Percentiles rank a stretch among this genome's conserved stretches.
phyloP scores from a whole-genome alignment of 1,140 invertebrate species.

The Hycleus phaleratus region DNA sequence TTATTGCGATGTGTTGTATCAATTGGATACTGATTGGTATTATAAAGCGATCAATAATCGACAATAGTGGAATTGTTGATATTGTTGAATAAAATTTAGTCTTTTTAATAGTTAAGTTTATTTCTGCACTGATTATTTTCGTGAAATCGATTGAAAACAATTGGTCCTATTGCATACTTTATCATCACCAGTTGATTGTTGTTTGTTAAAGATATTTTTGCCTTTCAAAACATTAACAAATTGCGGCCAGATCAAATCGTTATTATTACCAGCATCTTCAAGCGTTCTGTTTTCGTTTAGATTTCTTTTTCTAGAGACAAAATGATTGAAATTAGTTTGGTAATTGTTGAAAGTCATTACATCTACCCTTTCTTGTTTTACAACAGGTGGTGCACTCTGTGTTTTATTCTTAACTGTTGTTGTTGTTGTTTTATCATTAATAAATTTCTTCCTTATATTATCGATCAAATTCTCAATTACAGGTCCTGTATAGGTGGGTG shows the following conservation, averaged over 20 bases:
- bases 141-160: too few relatives aligned
- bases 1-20: constrained; percentile 52
- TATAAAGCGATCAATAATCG: too few relatives aligned
- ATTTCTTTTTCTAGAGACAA: constrained; percentile 24
- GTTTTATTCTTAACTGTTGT: constrained; percentile 8
- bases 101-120: too few relatives aligned
- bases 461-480: constrained; percentile 50
- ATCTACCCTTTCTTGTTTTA: constrained; percentile 1
- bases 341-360: background rate
- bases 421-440: background rate
- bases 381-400: constrained; percentile 22
- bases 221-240: constrained; percentile 28
- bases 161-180: too few relatives aligned
- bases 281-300: constrained; percentile 21
- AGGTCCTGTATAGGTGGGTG: constrained; percentile 38
- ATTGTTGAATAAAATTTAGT: too few relatives aligned
- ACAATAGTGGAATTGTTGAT: too few relatives aligned
- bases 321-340: constrained; percentile 7
- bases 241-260: constrained; percentile 18
- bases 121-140: too few relatives aligned
- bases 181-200: too few relatives aligned
- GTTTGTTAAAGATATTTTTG: constrained; percentile 17
- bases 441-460: constrained; percentile 35
- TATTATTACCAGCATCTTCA: background rate
- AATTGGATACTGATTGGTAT: constrained; percentile 58